phyloP scores from a whole-genome alignment of 2,797 vertebrate genomes.

The Avahi laniger region DNA sequence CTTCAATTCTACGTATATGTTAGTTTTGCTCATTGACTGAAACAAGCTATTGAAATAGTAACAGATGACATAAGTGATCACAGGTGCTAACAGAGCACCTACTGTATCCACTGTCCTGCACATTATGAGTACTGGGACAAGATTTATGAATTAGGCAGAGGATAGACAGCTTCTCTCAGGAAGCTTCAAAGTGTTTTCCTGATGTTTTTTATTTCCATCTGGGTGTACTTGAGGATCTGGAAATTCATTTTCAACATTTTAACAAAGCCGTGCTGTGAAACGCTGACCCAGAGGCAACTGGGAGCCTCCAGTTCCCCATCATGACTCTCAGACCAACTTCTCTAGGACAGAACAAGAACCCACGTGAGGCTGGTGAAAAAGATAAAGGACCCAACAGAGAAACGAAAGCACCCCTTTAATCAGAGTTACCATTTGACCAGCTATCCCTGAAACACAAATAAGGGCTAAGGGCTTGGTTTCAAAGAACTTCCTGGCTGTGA shows the following conservation, averaged over 20 bases:
- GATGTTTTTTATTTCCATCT: background rate
- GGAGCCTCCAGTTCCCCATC: background rate
- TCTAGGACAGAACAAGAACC: background rate
- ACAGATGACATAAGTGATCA: background rate
- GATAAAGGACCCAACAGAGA: background rate
- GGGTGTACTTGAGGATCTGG: background rate
- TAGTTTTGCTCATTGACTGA: background rate
- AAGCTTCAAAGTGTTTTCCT: background rate
- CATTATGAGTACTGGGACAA: background rate
- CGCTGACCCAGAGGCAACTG: background rate
- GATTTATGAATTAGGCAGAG: background rate
- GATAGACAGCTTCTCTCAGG: background rate
- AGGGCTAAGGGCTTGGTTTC: slow-evolving; percentile 55
- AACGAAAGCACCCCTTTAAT: slow-evolving; percentile 20
- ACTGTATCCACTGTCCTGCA: background rate
- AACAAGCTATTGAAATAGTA: background rate
- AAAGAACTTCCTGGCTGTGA: slow-evolving; percentile 63
- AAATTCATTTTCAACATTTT: slow-evolving; percentile 12
- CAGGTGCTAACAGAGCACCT: background rate
- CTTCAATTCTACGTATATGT: background rate
- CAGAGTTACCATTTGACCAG: slow-evolving; percentile 36
- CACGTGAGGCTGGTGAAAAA: background rate
- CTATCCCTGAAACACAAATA: slow-evolving; percentile 50
- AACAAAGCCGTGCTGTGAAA: background rate
- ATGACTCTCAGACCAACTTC: background rate